Base-by-base conservation (phyloP, 2,113 vertebrate species). In the Hippocampus mohnikei region DNA sequence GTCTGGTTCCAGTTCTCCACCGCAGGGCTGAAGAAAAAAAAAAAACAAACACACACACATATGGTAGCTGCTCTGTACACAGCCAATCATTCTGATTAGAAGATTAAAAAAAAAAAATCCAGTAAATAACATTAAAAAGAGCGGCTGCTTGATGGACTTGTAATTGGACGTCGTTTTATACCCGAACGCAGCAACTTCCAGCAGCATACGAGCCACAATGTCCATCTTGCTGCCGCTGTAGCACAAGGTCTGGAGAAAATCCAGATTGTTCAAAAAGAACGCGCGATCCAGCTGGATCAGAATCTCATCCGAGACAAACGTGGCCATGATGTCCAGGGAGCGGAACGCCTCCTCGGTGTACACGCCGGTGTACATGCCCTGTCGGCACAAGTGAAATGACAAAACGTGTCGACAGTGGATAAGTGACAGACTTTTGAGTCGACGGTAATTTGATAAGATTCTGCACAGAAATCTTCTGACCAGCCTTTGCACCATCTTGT, bases 271-370 rank as follows among this genome's bases (percentile, higher is more conserved):
- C 2, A 72, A 69, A 44, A 94, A 90, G 77, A 91, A 92, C 69
- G 13, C 73, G 21, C 91, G 87, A 56, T 91, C 89, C 64, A 94
- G 52, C 20, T 89, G 80, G 27, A 81, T 6, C 27, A 93, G 92
- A 65, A 92, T 79, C 69, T 92, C 83, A 66, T 92, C 93, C 18
- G n/a, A 66, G 79, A 94, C 91, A 79, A 91, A 93, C 0, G 93
- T 79, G 0, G 92, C 88, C 90, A 93, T 91, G 29, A 89, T 67
- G 15, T 88, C 91, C 74, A 94, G 77, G 0, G 84, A 89, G 15
- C 74, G 88, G 66, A 94, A 92, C 87, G 92, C 92, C 41, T 82
- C 80, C 76, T 89, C 85, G 0, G 91, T 91, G 84, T 92, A 93
- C 48, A 73, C 21, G 0, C 89, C 91, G 0, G 84, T 89, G 84